Evolutionary conservation across 2,888 invertebrate genomes (phyloP), one percentile per base, ranked within the genome.

Genomic region (Elgonia sp.): DNA sequence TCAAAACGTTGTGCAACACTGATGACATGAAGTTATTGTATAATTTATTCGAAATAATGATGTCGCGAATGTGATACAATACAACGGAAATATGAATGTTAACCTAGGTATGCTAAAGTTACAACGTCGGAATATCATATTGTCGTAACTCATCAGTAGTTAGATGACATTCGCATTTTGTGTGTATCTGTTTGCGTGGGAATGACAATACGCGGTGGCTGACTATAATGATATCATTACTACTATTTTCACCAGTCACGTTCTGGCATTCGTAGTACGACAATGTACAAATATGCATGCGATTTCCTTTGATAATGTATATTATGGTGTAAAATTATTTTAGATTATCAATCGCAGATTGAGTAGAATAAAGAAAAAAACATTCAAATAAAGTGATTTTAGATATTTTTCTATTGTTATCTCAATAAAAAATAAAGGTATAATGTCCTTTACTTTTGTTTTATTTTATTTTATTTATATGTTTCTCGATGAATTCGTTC

Each of bases 91-190:
- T 82, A 82, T 73, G 37, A 42, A 82, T 67, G 50, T 77, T 76
- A 84, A 72, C 62, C 46, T 55, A 29, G 55, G 46, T 57, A 21
- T 65, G 65, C 65, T 39, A n/a, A 16, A 72, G 55, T 84, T 77
- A 77, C 72, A 76, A 63, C 57, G 70, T 39, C 53, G 73, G 72
- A 79, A 84, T 79, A 73, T 79, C 53, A 65, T 79, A 65, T 79
- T 73, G 63, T 67, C 53, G 84, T 72, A 80, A 42, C 84, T 85
- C 79, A 85, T 85, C 67, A 85, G 84, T 85, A 79, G 84, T 85
- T 85, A 85, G 73, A 67, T 79, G 84, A 85, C 79, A 85, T 85
- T 82, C 82, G 67, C 40, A 82, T 63, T 79, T 79, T 72, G 55
- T 50, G 55, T 72, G 70, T 29, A 62, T 72, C 70, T 81, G 65